Evolutionary conservation across 2,113 vertebrate species (phyloP).

Genomic region (Pygoscelis antarcticus): DNA sequence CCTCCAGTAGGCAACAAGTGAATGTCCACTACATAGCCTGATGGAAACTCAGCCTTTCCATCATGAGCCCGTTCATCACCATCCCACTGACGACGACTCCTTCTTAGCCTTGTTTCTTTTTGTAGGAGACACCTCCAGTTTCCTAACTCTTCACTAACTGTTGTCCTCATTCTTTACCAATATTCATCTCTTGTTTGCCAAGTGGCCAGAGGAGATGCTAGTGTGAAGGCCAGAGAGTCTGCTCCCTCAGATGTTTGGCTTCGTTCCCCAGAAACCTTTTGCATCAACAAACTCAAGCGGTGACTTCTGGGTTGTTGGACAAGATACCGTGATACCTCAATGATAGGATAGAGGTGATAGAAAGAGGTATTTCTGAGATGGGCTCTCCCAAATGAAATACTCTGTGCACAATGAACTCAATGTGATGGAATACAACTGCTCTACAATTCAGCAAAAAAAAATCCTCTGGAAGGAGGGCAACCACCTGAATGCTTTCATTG

Average conservation of each 20-base stretch:
- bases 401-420: not conserved
- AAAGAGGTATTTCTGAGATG: not conserved
- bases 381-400: not conserved
- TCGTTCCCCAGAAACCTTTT: not conserved
- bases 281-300: not conserved
- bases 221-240: not conserved
- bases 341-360: not conserved
- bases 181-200: not conserved
- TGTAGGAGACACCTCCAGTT: not conserved
- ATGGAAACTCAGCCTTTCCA: not conserved
- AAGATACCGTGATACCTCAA: not conserved
- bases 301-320: not conserved
- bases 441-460: conserved; percentile 7
- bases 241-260: not conserved
- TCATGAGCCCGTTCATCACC: not conserved
- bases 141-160: not conserved
- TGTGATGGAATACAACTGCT: not conserved
- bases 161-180: not conserved
- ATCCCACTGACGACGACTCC: not conserved
- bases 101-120: not conserved
- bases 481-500: not conserved
- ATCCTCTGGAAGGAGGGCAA: not conserved
- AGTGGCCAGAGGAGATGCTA: not conserved
- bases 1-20: not conserved
- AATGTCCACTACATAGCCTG: not conserved